Conservation (phyloP, 2,113 vertebrate species). For the Mastomys natalensis region DNA sequence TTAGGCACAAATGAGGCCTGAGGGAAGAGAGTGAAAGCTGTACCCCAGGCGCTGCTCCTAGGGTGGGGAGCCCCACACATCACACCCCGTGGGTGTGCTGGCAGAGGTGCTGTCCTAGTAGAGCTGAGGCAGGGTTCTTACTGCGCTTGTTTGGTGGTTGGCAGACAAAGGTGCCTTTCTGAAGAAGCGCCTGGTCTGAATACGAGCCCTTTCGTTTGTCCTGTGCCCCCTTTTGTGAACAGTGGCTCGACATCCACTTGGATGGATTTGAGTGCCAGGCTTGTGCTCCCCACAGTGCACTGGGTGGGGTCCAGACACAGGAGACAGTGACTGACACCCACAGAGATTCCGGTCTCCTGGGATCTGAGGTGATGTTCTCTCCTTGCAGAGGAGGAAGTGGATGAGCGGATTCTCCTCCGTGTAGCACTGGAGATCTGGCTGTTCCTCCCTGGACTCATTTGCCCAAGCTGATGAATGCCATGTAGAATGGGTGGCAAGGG, state of each 20-base stretch:
- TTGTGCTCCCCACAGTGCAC: not conserved
- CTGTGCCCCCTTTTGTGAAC: accelerated
- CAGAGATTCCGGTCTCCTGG: not conserved
- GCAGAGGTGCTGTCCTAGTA: not conserved
- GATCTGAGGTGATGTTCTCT: not conserved
- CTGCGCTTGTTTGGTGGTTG: not conserved
- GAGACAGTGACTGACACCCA: too few relatives aligned
- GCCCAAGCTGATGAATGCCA: too few relatives aligned
- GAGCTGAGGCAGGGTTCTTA: not conserved
- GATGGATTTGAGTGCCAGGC: not conserved
- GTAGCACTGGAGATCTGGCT: not conserved
- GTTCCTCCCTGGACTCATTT: too few relatives aligned
- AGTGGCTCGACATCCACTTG: not conserved
- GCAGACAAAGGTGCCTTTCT: not conserved
- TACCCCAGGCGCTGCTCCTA: too few relatives aligned
- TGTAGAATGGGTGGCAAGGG: not conserved
- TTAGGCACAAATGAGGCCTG: not conserved
- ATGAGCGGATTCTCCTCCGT: not conserved
- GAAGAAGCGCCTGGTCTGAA: not conserved
- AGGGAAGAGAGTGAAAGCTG: not conserved
- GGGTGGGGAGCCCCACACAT: not conserved
- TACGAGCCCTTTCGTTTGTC: not conserved
- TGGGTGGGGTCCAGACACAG: not conserved
- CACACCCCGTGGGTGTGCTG: not conserved
- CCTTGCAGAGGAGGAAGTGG: not conserved